A percentile compares a stretch with the other conserved stretches of the same genome.
Evolutionary conservation across 2,797 vertebrate species (phyloP).

Genomic region (Pteronotus mesoamericanus): DNA sequence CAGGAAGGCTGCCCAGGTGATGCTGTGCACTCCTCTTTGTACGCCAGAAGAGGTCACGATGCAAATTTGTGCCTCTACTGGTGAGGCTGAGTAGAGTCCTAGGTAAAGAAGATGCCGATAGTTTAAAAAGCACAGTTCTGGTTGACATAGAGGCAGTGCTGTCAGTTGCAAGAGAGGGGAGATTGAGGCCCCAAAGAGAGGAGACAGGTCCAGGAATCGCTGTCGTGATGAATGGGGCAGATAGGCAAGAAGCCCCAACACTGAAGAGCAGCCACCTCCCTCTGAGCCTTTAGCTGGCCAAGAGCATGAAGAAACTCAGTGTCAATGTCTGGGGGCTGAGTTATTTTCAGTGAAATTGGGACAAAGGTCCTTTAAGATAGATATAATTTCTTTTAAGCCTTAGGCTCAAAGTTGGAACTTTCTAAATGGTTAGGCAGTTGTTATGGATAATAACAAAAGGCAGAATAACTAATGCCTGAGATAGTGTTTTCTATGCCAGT

Average conservation of each 20-base stretch:
- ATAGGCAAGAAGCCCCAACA: not conserved
- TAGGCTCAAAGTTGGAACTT: not conserved
- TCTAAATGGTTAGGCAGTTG: conserved; percentile 32
- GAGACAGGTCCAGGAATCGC: not conserved
- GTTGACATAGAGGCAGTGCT: not conserved
- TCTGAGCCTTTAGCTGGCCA: not conserved
- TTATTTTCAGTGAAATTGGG: conserved; percentile 25
- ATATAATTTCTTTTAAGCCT: conserved; percentile 25
- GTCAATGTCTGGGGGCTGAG: not conserved
- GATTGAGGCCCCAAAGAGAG: not conserved
- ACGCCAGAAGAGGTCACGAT: not conserved
- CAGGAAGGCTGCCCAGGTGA: not conserved
- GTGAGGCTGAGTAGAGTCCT: not conserved
- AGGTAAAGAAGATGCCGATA: not conserved
- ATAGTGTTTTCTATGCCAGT: conserved; percentile 31
- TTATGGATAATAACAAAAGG: conserved; percentile 43
- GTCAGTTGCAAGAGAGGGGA: not conserved
- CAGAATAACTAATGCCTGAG: conserved; percentile 50
- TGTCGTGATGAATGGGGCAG: not conserved
- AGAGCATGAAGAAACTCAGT: not conserved
- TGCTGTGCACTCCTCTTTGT: not conserved
- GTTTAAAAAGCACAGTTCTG: not conserved
- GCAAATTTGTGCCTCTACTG: not conserved
- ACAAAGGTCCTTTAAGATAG: not conserved
- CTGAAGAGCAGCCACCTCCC: not conserved